These are phyloP conservation scores for Pachycephala philippinensis DNA, from an alignment of 2,113 vertebrate genomes.

Conservation along the genomic window DNA sequence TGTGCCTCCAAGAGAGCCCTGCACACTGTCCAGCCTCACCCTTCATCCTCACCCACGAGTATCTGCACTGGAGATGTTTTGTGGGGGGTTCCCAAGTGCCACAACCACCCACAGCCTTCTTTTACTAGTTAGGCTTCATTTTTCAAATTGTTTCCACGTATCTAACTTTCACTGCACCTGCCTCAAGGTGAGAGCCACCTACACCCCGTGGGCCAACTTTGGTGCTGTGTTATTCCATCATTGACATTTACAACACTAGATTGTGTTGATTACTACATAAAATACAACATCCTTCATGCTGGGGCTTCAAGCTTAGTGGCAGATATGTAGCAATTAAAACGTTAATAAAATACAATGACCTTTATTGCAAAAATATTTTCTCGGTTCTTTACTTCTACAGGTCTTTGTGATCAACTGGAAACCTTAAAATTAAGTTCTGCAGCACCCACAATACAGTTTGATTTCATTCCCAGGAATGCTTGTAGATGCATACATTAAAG, in stretches of 20 bases:
- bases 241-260: not conserved
- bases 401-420: not conserved
- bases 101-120: not conserved
- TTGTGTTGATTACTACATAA: not conserved
- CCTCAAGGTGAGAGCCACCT: not conserved
- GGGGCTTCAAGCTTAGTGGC: not conserved
- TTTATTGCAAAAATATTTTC: not conserved
- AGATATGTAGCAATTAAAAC: conserved; percentile 9
- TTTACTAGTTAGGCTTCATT: not conserved
- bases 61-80: not conserved
- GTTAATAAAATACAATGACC: conserved; percentile 29
- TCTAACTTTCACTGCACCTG: not conserved
- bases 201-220: not conserved
- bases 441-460: not conserved
- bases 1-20: not conserved
- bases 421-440: not conserved
- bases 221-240: not conserved
- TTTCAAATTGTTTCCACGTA: not conserved
- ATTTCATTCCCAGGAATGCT: not conserved
- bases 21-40: not conserved
- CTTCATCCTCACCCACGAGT: not conserved
- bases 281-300: not conserved
- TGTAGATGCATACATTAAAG: not conserved
- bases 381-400: not conserved
- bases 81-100: not conserved